phyloP scores from a whole-genome alignment of 2,797 vertebrate genomes.

The Siniperca scherzeri region DNA sequence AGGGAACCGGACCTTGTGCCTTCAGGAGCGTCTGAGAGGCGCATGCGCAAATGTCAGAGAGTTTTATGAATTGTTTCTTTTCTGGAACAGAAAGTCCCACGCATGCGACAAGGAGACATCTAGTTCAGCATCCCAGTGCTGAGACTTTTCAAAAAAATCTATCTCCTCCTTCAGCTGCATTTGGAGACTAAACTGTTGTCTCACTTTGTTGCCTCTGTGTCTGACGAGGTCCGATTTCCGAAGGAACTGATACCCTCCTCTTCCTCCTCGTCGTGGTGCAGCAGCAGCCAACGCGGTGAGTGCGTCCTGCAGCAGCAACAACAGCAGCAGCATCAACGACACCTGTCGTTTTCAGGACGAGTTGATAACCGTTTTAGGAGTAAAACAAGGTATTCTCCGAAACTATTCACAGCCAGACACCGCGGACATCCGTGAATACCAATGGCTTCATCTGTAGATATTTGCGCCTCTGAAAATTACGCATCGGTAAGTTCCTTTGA shows the following conservation, averaged over 20 bases:
- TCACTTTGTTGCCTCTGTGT: constrained; percentile 60
- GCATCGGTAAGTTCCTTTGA: constrained; percentile 77
- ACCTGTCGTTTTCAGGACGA: constrained; percentile 59
- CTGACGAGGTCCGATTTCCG: constrained; percentile 66
- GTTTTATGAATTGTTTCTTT: constrained; percentile 48
- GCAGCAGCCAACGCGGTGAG: constrained; percentile 68
- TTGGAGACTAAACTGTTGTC: constrained; percentile 61
- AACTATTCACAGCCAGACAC: not conserved
- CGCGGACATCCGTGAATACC: constrained; percentile 35
- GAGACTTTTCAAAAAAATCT: not conserved
- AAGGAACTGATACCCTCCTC: constrained; percentile 60
- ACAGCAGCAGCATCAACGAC: constrained; percentile 40
- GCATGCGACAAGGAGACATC: not conserved
- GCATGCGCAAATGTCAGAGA: constrained; percentile 41
- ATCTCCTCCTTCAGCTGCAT: constrained; percentile 30
- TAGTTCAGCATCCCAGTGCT: not conserved
- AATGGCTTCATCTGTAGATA: constrained; percentile 60
- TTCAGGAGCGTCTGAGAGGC: constrained; percentile 30
- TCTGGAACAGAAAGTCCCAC: constrained; percentile 30
- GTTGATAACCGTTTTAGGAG: constrained; percentile 23
- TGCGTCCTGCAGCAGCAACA: constrained; percentile 73
- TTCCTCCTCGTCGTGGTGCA: constrained; percentile 60
- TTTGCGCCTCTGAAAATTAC: constrained; percentile 61
- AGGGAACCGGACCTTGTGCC: constrained; percentile 48
- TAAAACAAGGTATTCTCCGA: constrained; percentile 5